Conservation (phyloP, 2,797 vertebrate genomes). For the Acanthurus leucopareius region DNA sequence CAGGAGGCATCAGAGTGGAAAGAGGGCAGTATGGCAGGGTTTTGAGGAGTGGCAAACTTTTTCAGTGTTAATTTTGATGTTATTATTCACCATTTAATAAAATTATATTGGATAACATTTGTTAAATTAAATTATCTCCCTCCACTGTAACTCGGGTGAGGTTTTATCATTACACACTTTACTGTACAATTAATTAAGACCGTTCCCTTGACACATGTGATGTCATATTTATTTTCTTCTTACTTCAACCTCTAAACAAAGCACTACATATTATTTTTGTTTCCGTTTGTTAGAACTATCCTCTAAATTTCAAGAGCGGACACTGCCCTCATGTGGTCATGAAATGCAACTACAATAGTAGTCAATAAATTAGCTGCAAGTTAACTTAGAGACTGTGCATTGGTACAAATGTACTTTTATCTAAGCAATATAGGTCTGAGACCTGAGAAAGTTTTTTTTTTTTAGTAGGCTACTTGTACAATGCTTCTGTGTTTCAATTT, state of each 20-base stretch:
- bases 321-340: conserved; percentile 43
- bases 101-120: background rate
- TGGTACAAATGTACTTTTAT: no score
- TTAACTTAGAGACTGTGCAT: background rate
- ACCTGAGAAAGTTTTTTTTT: no score
- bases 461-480: no score
- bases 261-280: background rate
- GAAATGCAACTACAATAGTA: background rate
- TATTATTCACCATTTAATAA: background rate
- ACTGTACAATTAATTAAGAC: background rate
- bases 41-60: background rate
- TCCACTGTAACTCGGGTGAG: background rate
- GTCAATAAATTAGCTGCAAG: background rate
- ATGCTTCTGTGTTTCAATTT: no score
- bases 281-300: background rate
- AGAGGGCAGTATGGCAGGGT: background rate
- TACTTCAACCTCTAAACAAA: background rate
- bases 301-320: background rate
- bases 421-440: no score
- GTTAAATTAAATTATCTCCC: background rate
- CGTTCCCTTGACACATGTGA: background rate
- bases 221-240: background rate
- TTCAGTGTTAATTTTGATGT: background rate
- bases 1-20: background rate
- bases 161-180: background rate